Evolutionary conservation across 2,888 invertebrate genomes (phyloP).

Genomic region (Zelleria hepariella): DNA sequence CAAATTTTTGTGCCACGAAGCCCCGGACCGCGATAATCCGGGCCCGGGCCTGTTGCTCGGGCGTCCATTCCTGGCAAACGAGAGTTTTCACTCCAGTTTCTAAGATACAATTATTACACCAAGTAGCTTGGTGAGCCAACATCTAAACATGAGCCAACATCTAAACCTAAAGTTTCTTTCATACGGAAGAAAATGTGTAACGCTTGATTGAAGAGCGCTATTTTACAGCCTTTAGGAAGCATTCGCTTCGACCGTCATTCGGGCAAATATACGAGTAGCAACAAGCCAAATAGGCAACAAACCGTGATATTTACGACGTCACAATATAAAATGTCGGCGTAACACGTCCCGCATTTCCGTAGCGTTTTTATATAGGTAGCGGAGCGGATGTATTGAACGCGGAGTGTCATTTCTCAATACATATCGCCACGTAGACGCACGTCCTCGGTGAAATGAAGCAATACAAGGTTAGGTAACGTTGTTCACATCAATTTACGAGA

Average conservation of each 20-base stretch:
- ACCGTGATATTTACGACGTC: neutral
- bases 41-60: slow-evolving; percentile 55
- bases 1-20: slow-evolving; percentile 44
- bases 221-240: neutral
- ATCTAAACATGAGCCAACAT: neutral
- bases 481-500: neutral
- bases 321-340: slow-evolving; percentile 9
- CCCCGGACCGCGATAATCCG: slow-evolving; percentile 60
- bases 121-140: neutral
- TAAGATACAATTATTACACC: neutral
- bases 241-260: neutral
- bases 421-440: slow-evolving; percentile 1
- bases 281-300: neutral
- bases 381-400: slow-evolving; percentile 17
- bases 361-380: slow-evolving; percentile 19
- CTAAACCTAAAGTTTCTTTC: no score
- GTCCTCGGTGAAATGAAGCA: neutral
- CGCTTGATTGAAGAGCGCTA: no score
- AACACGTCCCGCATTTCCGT: slow-evolving; percentile 24
- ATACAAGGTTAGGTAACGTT: neutral
- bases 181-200: neutral
- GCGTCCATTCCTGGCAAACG: neutral
- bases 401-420: slow-evolving; percentile 20
- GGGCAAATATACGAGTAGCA: neutral
- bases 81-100: neutral